Conservation (phyloP, 2,797 vertebrate genomes). For the Ciconia nigra region DNA sequence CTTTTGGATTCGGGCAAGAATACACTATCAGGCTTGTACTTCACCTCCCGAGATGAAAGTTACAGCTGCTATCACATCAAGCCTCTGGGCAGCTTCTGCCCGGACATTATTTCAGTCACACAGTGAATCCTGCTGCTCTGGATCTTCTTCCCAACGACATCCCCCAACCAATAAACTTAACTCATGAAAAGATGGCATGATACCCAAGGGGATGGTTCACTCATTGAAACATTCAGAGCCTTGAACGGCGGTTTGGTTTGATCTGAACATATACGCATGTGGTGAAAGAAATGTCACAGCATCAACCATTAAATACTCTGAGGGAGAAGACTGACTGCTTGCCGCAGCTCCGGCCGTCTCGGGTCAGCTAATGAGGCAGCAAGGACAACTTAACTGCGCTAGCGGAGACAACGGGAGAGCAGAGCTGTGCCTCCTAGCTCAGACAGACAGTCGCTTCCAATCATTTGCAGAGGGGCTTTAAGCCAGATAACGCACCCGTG, state of each 20-base stretch:
- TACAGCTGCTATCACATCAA: background rate
- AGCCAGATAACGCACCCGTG: fast-evolving
- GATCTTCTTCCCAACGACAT: background rate
- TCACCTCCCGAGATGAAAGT: background rate
- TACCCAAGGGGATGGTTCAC: background rate
- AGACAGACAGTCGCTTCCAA: background rate
- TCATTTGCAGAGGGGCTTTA: background rate
- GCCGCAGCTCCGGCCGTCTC: fast-evolving
- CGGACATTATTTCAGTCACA: background rate
- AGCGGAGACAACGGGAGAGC: background rate
- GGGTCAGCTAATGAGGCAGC: background rate
- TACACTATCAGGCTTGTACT: background rate
- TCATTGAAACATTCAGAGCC: background rate
- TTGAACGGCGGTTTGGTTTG: background rate
- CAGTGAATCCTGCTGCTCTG: background rate
- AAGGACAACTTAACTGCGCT: background rate
- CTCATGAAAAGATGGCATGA: background rate
- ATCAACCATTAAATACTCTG: background rate
- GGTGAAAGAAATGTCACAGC: background rate
- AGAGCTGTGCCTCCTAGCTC: background rate
- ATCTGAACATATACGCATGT: background rate
- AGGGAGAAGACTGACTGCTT: background rate
- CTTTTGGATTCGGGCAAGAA: background rate
- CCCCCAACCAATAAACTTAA: background rate
- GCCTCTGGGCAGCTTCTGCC: background rate